A percentile compares a stretch with the other conserved stretches of the same genome.
phyloP scores from a whole-genome alignment of 2,113 vertebrate genomes.

The Fregata magnificens region DNA sequence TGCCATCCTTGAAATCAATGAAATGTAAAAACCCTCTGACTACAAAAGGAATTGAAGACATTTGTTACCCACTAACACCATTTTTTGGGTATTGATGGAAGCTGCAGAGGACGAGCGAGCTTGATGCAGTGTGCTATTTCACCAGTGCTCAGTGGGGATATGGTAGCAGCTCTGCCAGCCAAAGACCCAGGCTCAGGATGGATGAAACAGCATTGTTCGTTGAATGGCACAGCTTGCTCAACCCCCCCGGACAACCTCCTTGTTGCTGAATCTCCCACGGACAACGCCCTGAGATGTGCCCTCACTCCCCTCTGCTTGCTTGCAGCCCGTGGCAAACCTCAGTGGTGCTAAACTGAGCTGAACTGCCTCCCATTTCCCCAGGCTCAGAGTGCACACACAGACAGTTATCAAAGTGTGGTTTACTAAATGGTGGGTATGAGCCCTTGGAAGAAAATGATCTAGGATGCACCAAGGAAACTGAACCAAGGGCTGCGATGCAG shows the following conservation, averaged over 20 bases:
- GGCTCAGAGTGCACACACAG: neutral
- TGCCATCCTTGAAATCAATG: neutral
- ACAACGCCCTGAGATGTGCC: neutral
- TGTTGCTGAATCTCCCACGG: no score
- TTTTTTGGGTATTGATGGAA: neutral
- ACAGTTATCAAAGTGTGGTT: neutral
- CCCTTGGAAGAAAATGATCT: neutral
- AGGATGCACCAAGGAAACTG: neutral
- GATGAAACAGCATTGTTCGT: accelerated
- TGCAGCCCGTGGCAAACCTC: neutral
- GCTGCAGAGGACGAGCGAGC: neutral
- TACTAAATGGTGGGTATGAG: neutral
- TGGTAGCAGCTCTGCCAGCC: neutral
- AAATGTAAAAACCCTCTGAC: neutral
- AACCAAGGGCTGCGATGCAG: neutral
- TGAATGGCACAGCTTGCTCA: neutral
- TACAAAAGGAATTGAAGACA: neutral
- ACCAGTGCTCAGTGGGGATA: neutral
- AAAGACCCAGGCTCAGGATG: neutral
- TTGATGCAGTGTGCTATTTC: neutral
- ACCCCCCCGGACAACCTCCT: neutral
- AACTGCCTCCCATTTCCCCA: no score
- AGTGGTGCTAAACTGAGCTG: neutral
- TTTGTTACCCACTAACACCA: neutral
- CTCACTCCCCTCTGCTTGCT: neutral